These are phyloP conservation scores for Pristionchus pacificus DNA, from an alignment of 1,140 invertebrate genomes.

Conservation along the genomic window DNA sequence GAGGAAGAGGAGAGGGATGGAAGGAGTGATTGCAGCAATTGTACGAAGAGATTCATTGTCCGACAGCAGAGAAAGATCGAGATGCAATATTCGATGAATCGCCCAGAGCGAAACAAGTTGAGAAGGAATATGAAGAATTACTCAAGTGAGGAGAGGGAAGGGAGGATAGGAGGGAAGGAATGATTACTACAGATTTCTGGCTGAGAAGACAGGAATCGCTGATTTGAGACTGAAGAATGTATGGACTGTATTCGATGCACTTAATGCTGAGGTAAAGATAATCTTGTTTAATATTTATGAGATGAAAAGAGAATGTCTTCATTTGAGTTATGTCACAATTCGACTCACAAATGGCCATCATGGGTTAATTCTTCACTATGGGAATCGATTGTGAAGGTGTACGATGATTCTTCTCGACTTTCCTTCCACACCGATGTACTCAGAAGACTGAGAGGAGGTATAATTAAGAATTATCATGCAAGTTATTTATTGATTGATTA, in stretches of 20 bases:
- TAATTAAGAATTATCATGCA: not conserved
- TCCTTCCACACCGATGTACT: conserved; percentile 29
- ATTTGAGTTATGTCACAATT: conserved; percentile 36
- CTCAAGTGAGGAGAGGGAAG: too few relatives aligned
- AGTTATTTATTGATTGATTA: conserved; percentile 7
- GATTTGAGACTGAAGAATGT: conserved; percentile 26
- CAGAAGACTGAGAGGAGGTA: conserved; percentile 28
- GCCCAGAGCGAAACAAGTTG: conserved; percentile 17
- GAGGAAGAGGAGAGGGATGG: too few relatives aligned
- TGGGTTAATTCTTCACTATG: conserved; percentile 34
- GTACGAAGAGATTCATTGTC: conserved; percentile 33
- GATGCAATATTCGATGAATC: conserved; percentile 25
- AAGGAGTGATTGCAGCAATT: conserved; percentile 32
- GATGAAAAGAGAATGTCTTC: too few relatives aligned
- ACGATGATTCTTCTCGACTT: conserved; percentile 23
- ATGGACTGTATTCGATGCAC: conserved; percentile 36
- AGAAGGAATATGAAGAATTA: conserved; percentile 27
- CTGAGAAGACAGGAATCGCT: conserved; percentile 12
- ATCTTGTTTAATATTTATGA: not conserved
- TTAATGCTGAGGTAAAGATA: conserved; percentile 31
- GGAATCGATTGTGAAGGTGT: conserved; percentile 19
- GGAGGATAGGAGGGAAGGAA: too few relatives aligned
- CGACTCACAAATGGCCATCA: conserved; percentile 23
- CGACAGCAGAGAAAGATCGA: conserved; percentile 18
- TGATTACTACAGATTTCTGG: conserved; percentile 19